These are phyloP conservation scores for Drosophila jambulina DNA, from an alignment of 1,140 invertebrate genomes.

Conservation along the genomic window DNA sequence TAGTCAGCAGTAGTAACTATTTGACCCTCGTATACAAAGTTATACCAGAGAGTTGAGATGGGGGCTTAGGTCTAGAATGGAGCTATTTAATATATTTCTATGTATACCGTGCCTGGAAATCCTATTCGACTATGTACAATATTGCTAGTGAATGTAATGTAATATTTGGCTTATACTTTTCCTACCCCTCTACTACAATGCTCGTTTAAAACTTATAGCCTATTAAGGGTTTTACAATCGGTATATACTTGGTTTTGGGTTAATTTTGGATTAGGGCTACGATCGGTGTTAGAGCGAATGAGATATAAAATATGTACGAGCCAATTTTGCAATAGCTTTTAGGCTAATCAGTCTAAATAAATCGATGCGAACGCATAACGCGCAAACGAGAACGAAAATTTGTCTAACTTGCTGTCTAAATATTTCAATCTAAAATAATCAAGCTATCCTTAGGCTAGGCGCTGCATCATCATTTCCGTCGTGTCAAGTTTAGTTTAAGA, in stretches of 20 bases:
- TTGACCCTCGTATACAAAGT: slow-evolving; percentile 42
- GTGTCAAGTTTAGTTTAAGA: slow-evolving; percentile 18
- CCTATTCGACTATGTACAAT: slow-evolving; percentile 61
- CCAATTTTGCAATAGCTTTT: slow-evolving; percentile 69
- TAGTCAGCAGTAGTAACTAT: slow-evolving; percentile 70
- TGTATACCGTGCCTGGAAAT: slow-evolving; percentile 71
- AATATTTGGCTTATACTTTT: slow-evolving; percentile 77
- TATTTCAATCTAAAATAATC: slow-evolving; percentile 69
- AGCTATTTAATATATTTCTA: slow-evolving; percentile 48
- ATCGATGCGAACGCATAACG: slow-evolving; percentile 62
- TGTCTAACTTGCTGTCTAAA: slow-evolving; percentile 61
- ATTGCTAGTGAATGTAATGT: slow-evolving; percentile 54
- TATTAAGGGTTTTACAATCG: slow-evolving; percentile 42
- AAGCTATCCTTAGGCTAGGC: slow-evolving; percentile 45
- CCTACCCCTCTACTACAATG: slow-evolving; percentile 51
- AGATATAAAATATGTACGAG: slow-evolving; percentile 36
- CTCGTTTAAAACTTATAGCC: slow-evolving; percentile 63
- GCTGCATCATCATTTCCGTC: slow-evolving; percentile 22
- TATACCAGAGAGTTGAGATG: slow-evolving; percentile 49
- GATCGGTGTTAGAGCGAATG: slow-evolving; percentile 28
- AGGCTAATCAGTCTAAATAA: slow-evolving; percentile 79
- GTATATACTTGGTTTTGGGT: slow-evolving; percentile 34
- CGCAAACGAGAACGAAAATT: slow-evolving; percentile 59
- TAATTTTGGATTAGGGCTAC: slow-evolving; percentile 24
- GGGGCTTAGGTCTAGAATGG: slow-evolving; percentile 54